Conservation (phyloP, 2,797 vertebrate species). For the Amphiprion clarkii region DNA sequence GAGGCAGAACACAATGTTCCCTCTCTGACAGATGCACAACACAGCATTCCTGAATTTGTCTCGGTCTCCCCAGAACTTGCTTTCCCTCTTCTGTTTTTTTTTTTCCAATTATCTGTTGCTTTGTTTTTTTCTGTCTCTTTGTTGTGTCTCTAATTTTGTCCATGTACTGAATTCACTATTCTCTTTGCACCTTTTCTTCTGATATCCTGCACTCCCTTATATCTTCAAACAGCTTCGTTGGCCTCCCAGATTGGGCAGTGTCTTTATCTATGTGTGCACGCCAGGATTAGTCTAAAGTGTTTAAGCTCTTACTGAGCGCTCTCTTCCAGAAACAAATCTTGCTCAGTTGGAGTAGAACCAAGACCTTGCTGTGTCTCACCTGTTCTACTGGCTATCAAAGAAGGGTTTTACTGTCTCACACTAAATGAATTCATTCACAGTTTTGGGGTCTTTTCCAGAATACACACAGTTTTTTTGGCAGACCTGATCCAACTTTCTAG, state of each 20-base stretch:
- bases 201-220: conserved; percentile 1
- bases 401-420: conserved; percentile 35
- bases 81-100: conserved; percentile 33
- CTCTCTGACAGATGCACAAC: conserved; percentile 40
- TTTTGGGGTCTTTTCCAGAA: conserved; percentile 46
- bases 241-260: conserved; percentile 23
- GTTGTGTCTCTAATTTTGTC: conserved; percentile 34
- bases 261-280: conserved; percentile 6
- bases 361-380: conserved; percentile 69
- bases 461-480: conserved; percentile 59
- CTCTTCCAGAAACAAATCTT: conserved; percentile 50
- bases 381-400: conserved; percentile 58
- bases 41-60: conserved; percentile 27
- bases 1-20: conserved; percentile 47
- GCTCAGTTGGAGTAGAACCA: conserved; percentile 66
- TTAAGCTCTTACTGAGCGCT: conserved; percentile 53
- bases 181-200: not conserved
- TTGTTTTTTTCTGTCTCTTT: conserved; percentile 25
- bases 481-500: conserved; percentile 28
- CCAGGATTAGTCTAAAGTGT: conserved; percentile 54
- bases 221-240: conserved; percentile 41
- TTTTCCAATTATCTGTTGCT: conserved; percentile 30
- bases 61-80: conserved; percentile 17
- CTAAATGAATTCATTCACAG: conserved; percentile 72
- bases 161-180: conserved; percentile 9